Evolutionary conservation across 2,797 vertebrate species (phyloP).

Genomic region (Karalla daura): DNA sequence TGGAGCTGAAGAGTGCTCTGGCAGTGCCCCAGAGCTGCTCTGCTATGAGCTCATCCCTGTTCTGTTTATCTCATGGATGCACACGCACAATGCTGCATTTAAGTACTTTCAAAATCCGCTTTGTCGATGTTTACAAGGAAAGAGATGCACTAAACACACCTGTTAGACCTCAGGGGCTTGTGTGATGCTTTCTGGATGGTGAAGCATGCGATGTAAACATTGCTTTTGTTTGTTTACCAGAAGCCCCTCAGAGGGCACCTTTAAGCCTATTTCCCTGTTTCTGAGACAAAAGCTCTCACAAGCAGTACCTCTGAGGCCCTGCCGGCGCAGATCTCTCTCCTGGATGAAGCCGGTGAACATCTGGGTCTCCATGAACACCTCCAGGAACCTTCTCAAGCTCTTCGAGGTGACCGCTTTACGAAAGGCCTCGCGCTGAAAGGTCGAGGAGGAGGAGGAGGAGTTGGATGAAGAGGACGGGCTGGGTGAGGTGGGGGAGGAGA

Average conservation of each 20-base stretch:
- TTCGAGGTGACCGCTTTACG: constrained; percentile 96
- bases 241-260: neutral
- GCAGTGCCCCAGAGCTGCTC: no score
- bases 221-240: neutral
- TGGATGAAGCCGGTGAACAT: constrained; percentile 96
- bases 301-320: constrained; percentile 90
- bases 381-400: constrained; percentile 93
- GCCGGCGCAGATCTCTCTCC: constrained; percentile 93
- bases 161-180: neutral
- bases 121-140: neutral
- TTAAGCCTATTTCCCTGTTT: neutral
- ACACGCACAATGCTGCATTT: neutral
- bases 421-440: constrained; percentile 93
- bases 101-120: neutral
- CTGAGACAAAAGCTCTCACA: neutral
- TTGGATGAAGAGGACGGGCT: constrained; percentile 74
- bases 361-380: constrained; percentile 99
- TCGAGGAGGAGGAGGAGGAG: constrained; percentile 70
- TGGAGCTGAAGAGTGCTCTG: neutral
- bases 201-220: neutral
- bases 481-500: constrained; percentile 71
- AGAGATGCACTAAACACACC: neutral
- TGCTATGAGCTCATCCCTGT: no score
- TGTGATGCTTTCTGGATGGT: neutral
- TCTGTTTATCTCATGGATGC: no score